These are phyloP conservation scores for Hesperia comma DNA, from an alignment of 2,888 invertebrate species.

Conservation along the genomic window DNA sequence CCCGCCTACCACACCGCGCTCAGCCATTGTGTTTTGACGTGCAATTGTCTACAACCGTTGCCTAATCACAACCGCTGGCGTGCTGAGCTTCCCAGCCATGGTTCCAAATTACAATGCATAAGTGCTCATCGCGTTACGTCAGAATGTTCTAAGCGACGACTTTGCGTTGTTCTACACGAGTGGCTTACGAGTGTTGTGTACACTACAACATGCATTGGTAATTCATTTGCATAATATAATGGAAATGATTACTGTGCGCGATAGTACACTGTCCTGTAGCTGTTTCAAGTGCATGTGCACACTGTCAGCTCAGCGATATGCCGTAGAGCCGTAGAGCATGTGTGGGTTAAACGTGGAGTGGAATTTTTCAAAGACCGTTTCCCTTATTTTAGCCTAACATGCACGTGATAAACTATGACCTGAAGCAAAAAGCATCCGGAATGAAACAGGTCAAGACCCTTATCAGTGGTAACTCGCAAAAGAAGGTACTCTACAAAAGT, in stretches of 20 bases:
- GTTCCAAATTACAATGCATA: slow-evolving; percentile 21
- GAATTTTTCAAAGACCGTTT: too few relatives aligned
- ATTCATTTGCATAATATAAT: slow-evolving; percentile 9
- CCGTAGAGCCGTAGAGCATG: neutral
- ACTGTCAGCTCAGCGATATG: neutral
- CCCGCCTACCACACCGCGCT: slow-evolving; percentile 16
- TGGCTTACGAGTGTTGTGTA: slow-evolving; percentile 7
- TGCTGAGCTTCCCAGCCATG: neutral
- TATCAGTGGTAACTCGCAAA: too few relatives aligned
- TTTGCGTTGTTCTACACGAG: slow-evolving; percentile 12
- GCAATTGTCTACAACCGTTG: slow-evolving; percentile 25
- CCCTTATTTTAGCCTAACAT: too few relatives aligned
- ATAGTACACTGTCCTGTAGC: neutral
- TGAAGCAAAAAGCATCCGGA: too few relatives aligned
- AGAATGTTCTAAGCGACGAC: slow-evolving; percentile 8
- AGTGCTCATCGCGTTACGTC: slow-evolving; percentile 13
- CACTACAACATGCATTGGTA: slow-evolving; percentile 4
- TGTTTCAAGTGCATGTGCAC: neutral
- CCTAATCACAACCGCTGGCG: slow-evolving; percentile 21
- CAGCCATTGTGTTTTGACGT: slow-evolving; percentile 6
- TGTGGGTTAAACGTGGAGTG: neutral
- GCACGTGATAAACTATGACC: too few relatives aligned
- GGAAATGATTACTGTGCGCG: slow-evolving; percentile 2
- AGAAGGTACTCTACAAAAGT: too few relatives aligned
- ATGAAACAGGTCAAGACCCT: too few relatives aligned